These are phyloP conservation scores for Hedya salicella DNA, from an alignment of 2,888 invertebrate genomes.

Conservation along the genomic window DNA sequence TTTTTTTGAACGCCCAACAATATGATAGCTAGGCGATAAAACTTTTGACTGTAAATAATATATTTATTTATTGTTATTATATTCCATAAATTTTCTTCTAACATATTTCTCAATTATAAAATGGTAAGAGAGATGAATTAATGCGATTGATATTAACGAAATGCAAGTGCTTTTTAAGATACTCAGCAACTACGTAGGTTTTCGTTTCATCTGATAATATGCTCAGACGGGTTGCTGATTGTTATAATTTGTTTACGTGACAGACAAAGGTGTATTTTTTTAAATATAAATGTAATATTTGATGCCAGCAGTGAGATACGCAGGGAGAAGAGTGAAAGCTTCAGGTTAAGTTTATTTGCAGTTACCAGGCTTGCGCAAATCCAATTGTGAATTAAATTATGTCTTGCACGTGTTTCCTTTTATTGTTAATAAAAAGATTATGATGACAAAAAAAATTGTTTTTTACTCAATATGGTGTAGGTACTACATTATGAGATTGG, in stretches of 20 bases:
- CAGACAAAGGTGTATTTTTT: conserved; percentile 22
- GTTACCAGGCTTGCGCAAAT: conserved; percentile 74
- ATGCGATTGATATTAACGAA: conserved; percentile 71
- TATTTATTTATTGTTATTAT: conserved; percentile 84
- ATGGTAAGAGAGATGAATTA: conserved; percentile 77
- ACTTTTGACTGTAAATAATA: conserved; percentile 83
- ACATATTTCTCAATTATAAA: conserved; percentile 82
- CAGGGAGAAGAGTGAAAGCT: conserved; percentile 56
- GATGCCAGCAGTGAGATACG: conserved; percentile 52
- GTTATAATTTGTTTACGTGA: conserved; percentile 18
- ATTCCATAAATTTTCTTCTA: conserved; percentile 81
- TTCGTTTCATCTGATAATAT: conserved; percentile 49
- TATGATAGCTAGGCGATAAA: conserved; percentile 81
- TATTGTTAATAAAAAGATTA: conserved; percentile 85
- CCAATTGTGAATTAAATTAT: conserved; percentile 78
- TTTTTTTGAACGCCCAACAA: conserved; percentile 59
- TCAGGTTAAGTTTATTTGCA: conserved; percentile 59
- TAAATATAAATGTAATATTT: conserved; percentile 16
- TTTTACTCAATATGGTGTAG: conserved; percentile 46
- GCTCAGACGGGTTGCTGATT: conserved; percentile 20
- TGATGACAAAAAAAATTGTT: conserved; percentile 61
- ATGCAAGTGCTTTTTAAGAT: conserved; percentile 78
- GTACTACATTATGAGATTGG: too few relatives aligned
- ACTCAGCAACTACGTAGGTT: conserved; percentile 66
- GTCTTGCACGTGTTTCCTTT: conserved; percentile 83